Conservation (phyloP, 2,797 vertebrate genomes). For the Notoglanidium macrostoma region DNA sequence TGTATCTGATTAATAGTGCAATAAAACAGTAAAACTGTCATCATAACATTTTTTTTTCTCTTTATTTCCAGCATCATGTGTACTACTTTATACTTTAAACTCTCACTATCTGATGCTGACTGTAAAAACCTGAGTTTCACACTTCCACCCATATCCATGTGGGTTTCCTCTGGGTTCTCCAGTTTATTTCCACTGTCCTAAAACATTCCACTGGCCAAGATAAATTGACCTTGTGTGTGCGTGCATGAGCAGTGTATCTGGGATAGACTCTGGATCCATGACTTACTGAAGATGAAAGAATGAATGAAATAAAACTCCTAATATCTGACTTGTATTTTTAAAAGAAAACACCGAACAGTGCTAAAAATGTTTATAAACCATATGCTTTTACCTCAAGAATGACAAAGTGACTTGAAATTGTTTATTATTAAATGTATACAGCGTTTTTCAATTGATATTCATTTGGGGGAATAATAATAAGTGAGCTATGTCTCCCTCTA, state of each 20-base stretch:
- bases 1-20: background rate
- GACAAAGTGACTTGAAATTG: background rate
- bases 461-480: background rate
- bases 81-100: background rate
- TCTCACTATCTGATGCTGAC: background rate
- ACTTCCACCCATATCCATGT: too few relatives aligned
- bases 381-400: too few relatives aligned
- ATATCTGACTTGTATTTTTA: background rate
- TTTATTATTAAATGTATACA: background rate
- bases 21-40: background rate
- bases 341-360: background rate
- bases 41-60: background rate
- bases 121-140: background rate
- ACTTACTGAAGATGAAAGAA: background rate
- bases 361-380: too few relatives aligned
- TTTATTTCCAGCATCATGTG: background rate
- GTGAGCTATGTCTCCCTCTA: conserved; percentile 64
- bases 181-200: background rate
- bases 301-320: background rate
- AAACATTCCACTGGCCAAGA: background rate
- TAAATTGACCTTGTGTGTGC: background rate
- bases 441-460: background rate
- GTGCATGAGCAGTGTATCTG: background rate
- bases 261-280: background rate
- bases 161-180: background rate